Conservation (phyloP, 92 coral and sea anemone species). For the Parazoanthus atlanticus region DNA sequence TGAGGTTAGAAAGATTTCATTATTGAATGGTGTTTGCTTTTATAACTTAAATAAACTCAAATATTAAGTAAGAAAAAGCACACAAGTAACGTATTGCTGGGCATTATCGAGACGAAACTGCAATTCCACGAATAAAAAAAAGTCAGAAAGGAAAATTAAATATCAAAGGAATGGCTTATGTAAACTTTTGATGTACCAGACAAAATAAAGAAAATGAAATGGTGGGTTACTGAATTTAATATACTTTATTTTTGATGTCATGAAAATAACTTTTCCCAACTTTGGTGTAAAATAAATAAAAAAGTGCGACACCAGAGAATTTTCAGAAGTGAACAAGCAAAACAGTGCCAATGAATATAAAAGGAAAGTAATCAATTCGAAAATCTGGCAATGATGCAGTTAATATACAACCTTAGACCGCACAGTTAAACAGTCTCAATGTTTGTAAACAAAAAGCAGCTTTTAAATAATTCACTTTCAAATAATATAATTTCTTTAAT, state of each 20-base stretch:
- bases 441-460: background rate
- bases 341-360: background rate
- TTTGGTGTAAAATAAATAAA: background rate
- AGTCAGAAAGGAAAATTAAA: background rate
- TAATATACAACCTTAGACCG: too few relatives aligned
- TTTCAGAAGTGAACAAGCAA: background rate
- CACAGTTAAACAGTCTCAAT: background rate
- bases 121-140: too few relatives aligned
- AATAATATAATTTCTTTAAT: background rate
- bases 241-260: too few relatives aligned
- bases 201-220: background rate
- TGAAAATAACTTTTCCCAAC: background rate
- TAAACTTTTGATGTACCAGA: background rate
- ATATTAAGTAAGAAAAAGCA: too few relatives aligned
- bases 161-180: background rate
- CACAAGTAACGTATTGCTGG: too few relatives aligned
- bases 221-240: conserved; percentile 4
- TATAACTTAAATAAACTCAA: background rate
- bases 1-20: background rate
- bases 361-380: background rate
- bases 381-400: background rate
- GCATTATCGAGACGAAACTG: background rate
- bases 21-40: too few relatives aligned
- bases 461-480: conserved; percentile 18
- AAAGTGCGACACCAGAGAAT: too few relatives aligned